Base-by-base conservation (phyloP, 1,140 invertebrate species). In the Trichomalopsis sarcophagae region DNA sequence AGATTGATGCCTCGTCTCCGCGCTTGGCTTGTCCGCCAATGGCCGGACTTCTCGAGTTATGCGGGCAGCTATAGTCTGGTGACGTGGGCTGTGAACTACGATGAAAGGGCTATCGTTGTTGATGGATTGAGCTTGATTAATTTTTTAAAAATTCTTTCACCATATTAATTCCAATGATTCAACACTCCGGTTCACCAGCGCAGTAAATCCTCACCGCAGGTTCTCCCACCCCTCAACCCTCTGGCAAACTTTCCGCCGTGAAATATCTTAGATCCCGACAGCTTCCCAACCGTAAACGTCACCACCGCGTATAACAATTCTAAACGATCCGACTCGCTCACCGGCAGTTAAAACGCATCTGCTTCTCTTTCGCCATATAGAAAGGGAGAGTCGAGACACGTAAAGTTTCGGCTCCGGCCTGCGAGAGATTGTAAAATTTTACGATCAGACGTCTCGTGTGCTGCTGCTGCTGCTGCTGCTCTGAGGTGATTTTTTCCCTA, bases 381-480 rank as follows among this genome's bases (percentile, higher is more conserved):
- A 62, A 62, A 62, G 55, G 55, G 55, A 62, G 5, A n/a, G 55
- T 21, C 21, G 4, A 21, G 17, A 62, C 21, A 14, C 68, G 68
- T 71, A 71, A 71, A 71, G 23, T 71, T 71, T 71, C 14, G 23
- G 68, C 10, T 27, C 68, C 1, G 30, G 68, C 9, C 10, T 33
- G 27, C 27, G 68, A 33, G 68, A 33, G 68, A 71, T 71, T 71
- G 68, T 71, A 71, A 71, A 71, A 71, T 71, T 71, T 71, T 71
- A 71, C 68, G 68, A 71, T 27, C 23, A 71, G 27, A 21, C 55
- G 17, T 62, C 47, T 50, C 13, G 47, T 50, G 11, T 50, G 47
- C 47, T 50, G 13, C 47, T 50, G 47, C 47, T 50, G 47, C 11
- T 62, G 2, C 55, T 21, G 55, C 17, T 62, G 6, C 21, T n/a